Evolutionary conservation across 2,113 vertebrate genomes (phyloP).

Genomic region (Psettodes erumei): DNA sequence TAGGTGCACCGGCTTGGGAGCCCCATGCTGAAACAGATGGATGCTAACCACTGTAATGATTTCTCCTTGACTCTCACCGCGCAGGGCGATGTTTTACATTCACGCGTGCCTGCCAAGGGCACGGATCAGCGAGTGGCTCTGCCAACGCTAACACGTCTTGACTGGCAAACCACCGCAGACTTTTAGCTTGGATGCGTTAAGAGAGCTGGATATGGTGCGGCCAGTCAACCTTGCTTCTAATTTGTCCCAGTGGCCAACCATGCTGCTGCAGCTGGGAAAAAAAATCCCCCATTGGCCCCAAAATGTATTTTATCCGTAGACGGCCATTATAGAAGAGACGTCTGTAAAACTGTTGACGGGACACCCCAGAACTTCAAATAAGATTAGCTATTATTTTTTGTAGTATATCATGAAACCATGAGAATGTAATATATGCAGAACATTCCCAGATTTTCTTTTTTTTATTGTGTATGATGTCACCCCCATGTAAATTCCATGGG

Average conservation of each 20-base stretch:
- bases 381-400: background rate
- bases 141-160: conserved; percentile 32
- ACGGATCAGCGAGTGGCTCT: conserved; percentile 23
- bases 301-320: background rate
- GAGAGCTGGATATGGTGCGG: conserved; percentile 6
- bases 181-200: conserved; percentile 15
- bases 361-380: background rate
- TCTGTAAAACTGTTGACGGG: no score
- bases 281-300: background rate
- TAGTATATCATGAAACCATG: background rate
- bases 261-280: background rate
- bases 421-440: background rate
- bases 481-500: background rate
- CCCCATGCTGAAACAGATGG: conserved; percentile 17
- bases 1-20: conserved; percentile 73
- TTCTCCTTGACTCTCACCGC: conserved; percentile 35
- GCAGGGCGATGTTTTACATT: conserved; percentile 43
- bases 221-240: background rate
- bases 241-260: background rate
- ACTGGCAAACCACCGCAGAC: conserved; percentile 22
- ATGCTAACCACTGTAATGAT: conserved; percentile 31
- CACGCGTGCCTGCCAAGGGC: conserved; percentile 20
- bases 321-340: background rate
- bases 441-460: background rate
- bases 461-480: background rate